Base-by-base conservation (phyloP, 2,888 invertebrate genomes). In the Dusona sp. region DNA sequence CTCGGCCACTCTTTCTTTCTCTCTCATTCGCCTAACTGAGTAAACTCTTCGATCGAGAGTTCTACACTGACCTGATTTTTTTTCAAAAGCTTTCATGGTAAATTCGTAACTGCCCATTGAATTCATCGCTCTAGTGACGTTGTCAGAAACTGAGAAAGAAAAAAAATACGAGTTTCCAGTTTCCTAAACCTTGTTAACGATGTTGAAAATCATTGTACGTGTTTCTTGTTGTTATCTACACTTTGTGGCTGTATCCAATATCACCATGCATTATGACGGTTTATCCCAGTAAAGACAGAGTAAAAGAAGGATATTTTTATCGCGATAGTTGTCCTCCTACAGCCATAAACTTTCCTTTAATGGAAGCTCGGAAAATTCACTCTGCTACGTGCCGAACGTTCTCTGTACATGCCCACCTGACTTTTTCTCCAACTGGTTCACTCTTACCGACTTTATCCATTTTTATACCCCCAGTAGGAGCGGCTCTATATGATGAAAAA, bases 351-450 rank as follows among this genome's bases (percentile, higher is more conserved):
- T 79, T 42, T 1, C 11, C 25, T 79, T 73, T 67, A 74, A 65
- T 65, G 65, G 25, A 38, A 57, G 7, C 48, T n/a, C 29, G 77
- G 29, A n/a, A 65, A 45, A 33, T 73, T 79, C 73, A 77, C 82
- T 77, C 67, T 38, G 45, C 68, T 77, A 82, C 82, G 82, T 77
- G 82, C 33, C 33, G 45, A 48, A 22, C 57, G 38, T 25, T 77
- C 42, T 42, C 16, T 33, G 38, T 42, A 7, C 61, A 19, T 42
- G 13, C 19, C 38, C 57, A 57, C 45, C 38, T 13, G 7, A 16
- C 42, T 22, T 70, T 65, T 65, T 1, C 38, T 33, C 36, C 4
- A 3, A 38, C 19, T n/a, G 6, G n/a, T 7, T 36, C 19, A 67
- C 65, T 7, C 33, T 3, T n/a, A n/a, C 2, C 36, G 29, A 57